Percentiles rank a stretch among this genome's conserved stretches.
Conservation (phyloP, 2,797 vertebrate genomes). For the Rhabdophis nuchalis region DNA sequence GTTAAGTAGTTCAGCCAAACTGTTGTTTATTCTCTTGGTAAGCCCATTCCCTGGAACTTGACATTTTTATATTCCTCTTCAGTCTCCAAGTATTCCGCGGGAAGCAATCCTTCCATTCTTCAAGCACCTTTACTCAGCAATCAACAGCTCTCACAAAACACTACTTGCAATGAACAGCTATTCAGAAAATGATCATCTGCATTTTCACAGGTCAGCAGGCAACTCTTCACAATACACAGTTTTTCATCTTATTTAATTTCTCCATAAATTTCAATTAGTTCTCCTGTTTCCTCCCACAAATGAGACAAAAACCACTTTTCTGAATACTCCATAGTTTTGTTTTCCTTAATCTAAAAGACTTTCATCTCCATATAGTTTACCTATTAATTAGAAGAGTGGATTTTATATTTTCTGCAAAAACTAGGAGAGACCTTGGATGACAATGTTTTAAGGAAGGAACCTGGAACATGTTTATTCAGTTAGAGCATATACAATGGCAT, state of each 20-base stretch:
- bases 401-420: not conserved
- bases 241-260: not conserved
- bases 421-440: not conserved
- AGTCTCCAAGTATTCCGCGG: not conserved
- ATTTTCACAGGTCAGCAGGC: not conserved
- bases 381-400: not conserved
- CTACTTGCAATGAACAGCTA: not conserved
- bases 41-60: not conserved
- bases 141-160: not conserved
- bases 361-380: not conserved
- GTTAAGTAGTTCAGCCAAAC: not conserved
- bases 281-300: not conserved
- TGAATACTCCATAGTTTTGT: not conserved
- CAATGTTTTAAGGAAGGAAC: not conserved
- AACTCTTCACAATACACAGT: not conserved
- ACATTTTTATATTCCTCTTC: not conserved
- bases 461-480: not conserved
- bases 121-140: not conserved
- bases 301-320: not conserved
- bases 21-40: not conserved
- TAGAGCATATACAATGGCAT: not conserved
- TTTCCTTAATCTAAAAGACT: not conserved
- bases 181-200: not conserved
- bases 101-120: not conserved
- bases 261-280: not conserved